Percentiles rank a stretch among this genome's conserved stretches.
These are phyloP conservation scores for Drosophila novamexicana DNA, from an alignment of 1,140 invertebrate genomes.

Conservation along the genomic window DNA sequence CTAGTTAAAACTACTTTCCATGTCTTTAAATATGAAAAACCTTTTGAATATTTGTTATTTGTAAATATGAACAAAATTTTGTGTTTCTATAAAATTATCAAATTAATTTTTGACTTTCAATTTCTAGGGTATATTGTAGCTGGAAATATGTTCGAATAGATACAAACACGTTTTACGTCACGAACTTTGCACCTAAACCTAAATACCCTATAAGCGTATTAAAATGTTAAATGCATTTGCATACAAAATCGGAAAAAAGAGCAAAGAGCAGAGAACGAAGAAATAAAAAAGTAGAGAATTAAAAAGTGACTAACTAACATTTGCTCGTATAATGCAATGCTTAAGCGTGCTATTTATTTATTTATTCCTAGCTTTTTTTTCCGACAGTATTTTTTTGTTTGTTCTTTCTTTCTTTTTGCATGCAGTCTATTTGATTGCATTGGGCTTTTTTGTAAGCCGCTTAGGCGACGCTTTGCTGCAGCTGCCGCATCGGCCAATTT, in stretches of 20 bases:
- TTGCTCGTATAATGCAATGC: conserved; percentile 46
- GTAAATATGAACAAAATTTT: no score
- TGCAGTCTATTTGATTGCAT: conserved; percentile 49
- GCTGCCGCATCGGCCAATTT: conserved; percentile 31
- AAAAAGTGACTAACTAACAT: conserved; percentile 38
- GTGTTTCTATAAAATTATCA: no score
- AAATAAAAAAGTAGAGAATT: conserved; percentile 4
- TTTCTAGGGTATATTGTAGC: no score
- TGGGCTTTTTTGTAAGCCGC: conserved; percentile 57
- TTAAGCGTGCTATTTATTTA: conserved; percentile 65
- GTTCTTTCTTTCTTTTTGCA: neutral
- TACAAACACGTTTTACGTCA: neutral
- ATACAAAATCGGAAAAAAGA: neutral
- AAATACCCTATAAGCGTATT: neutral
- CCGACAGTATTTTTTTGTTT: no score
- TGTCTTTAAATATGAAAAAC: neutral
- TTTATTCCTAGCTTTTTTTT: conserved; percentile 35
- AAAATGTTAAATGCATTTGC: conserved; percentile 1
- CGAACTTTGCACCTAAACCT: neutral
- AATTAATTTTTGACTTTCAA: no score
- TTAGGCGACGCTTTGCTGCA: conserved; percentile 33
- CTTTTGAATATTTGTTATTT: no score
- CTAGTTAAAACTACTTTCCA: neutral
- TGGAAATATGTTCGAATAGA: neutral
- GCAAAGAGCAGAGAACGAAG: no score